Base-by-base conservation (phyloP, 2,113 vertebrate genomes). In the Steatornis caripensis region DNA sequence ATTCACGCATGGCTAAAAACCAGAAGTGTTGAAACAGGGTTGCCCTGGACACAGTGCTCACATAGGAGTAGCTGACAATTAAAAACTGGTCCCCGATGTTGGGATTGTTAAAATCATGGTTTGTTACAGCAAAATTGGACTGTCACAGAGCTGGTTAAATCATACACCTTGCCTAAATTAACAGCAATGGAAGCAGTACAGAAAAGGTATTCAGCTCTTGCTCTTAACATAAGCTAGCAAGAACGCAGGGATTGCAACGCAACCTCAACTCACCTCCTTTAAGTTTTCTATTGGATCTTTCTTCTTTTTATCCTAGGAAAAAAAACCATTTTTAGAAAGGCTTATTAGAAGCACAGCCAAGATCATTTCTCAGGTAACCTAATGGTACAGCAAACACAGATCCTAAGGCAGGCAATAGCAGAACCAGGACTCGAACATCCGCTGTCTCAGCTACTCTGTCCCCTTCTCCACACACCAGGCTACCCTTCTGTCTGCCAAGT, bases 261-360 rank as follows among this genome's bases (percentile, higher is more conserved):
- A 68, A 27, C 11, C 36, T 45, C 57, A 46, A 97, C 98, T 98
- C 97, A 99, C 99, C 97, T 98, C 89, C 97, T 98, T 97, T 95
- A 98, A 97, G 37, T 93, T 95, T 26, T 46, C 75, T 15, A 69
- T 45, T 55, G 93, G 93, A 89, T 98, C 98, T 84, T 98, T 98
- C 86, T 98, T 97, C 87, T 98, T 98, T 77, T 98, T 98, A 6
- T 93, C 96, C 99, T 99, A 69, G 24, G 87, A 77, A 54, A 4
- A 87, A 30, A 86, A 72, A 37, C 2, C 4, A 19, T 15, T 39
- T 89, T 79, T 32, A 87, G n/a, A 93, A 61, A 87, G 22, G 12
- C 14, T 86, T 29, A 22, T 36, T 3, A 69, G 48, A 57, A 87
- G 10, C 49, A 82, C 21, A 75, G 43, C 7, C 49, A 69, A 61